Evolutionary conservation across 53 echinoderm and acorn worm species (phyloP), one percentile per base, ranked within the genome.

Genomic region (Paelopatides confundens): DNA sequence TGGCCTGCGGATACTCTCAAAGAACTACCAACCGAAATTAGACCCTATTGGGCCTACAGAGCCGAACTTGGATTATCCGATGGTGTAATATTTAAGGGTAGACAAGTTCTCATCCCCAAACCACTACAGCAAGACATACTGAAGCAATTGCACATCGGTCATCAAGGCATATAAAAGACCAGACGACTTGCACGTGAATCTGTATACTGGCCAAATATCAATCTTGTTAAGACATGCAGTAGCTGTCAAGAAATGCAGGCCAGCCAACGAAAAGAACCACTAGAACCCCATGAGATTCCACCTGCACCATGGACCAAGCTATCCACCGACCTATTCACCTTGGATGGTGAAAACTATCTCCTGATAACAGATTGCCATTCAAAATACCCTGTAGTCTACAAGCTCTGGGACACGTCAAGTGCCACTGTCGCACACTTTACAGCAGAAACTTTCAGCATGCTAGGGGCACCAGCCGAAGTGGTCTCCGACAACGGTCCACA

Each of bases 401-500:
- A 67, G 30, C 65, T 89, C 9, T 18, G 17, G 4, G 26, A 43
- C 38, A 89, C 89, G 7, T 43, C 70, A 30, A 85, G 89, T 71
- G 63, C 63, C 5, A 51, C 31, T 3, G 89, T 89, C 18, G 85
- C 89, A 1, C 35, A 23, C 62, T 12, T 51, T 24, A 50, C 74
- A 8, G 74, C 84, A 0, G 31, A 28, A 2, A 35, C 35, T 2
- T 85, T 88, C 58, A 76, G 90, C 77, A 10, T 83, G 31, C 63
- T 87, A 31, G 86, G 89, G 38, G 36, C 27, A 10, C 92, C 89
- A 71, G 84, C 33, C 15, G 86, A 88, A 29, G 89, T 94, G 4
- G 85, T 94, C 24, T 92, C 92, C 0, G 89, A 87, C 87, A 89
- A 94, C 36, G 90, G 95, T 33, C 81, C 90, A 30, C 95, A 92